Evolutionary conservation across 2,888 invertebrate genomes (phyloP).

Genomic region (Yponomeuta sedellus): DNA sequence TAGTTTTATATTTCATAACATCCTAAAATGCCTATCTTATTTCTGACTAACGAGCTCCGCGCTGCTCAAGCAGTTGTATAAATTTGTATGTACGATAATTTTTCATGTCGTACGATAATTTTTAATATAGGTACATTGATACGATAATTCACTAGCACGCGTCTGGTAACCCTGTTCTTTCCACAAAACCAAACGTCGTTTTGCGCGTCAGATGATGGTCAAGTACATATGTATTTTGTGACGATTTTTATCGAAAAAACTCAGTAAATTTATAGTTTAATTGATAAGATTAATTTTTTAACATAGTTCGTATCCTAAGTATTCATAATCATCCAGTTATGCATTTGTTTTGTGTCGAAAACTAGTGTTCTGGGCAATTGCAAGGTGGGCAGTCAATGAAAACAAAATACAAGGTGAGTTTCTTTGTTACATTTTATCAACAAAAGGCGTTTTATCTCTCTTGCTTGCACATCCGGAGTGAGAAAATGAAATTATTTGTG

Average conservation of each 20-base stretch:
- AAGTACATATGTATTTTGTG: neutral
- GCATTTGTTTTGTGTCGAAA: neutral
- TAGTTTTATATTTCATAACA: too few species aligned
- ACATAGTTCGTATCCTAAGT: neutral
- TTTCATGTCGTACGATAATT: too few species aligned
- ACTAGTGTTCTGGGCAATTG: neutral
- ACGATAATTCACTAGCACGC: too few species aligned
- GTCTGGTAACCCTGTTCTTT: too few species aligned
- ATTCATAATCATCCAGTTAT: neutral
- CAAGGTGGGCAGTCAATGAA: neutral
- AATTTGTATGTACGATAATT: too few species aligned
- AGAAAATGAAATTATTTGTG: neutral
- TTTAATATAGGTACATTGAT: too few species aligned
- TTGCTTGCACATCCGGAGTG: neutral
- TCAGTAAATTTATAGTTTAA: neutral
- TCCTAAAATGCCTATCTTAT: too few species aligned
- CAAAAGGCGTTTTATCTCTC: neutral
- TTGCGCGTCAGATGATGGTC: too few species aligned
- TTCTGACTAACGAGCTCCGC: too few species aligned
- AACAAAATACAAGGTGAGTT: slow-evolving; percentile 8
- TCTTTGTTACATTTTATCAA: neutral
- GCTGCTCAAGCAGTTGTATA: too few species aligned
- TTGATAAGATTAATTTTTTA: neutral
- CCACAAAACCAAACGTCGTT: too few species aligned
- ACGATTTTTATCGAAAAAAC: neutral